These are phyloP conservation scores for Potamarius usumacintae DNA, from an alignment of 2,113 vertebrate genomes.

Conservation along the genomic window DNA sequence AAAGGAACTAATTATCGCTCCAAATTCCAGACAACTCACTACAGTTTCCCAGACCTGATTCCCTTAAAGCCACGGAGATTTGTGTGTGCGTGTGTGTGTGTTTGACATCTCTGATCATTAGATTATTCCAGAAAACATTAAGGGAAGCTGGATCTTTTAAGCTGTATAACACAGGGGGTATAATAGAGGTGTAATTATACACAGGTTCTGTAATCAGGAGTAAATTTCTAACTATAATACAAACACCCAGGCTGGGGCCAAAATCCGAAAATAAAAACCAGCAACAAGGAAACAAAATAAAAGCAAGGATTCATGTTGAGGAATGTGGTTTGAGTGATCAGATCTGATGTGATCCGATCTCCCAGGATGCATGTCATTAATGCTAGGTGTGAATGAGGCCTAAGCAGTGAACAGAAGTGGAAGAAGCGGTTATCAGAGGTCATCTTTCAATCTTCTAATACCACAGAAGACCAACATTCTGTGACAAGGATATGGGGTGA, in stretches of 20 bases:
- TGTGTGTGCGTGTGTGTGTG: background rate
- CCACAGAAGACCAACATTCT: background rate
- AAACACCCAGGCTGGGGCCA: background rate
- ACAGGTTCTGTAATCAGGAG: background rate
- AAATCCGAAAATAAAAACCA: background rate
- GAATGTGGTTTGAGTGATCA: too few species aligned
- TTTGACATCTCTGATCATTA: background rate
- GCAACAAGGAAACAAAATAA: background rate
- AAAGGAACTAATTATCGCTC: slow-evolving; percentile 1
- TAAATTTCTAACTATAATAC: background rate
- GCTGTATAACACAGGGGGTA: background rate
- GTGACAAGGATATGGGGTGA: slow-evolving; percentile 24
- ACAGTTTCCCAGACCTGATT: background rate
- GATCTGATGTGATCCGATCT: background rate
- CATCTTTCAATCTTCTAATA: slow-evolving; percentile 3
- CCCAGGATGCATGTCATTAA: background rate
- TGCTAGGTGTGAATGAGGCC: background rate
- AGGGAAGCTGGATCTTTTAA: background rate
- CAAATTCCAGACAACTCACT: background rate
- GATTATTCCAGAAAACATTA: background rate
- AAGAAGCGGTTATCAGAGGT: background rate
- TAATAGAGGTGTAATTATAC: background rate
- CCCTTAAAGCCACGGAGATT: too few species aligned
- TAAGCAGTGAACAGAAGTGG: background rate
- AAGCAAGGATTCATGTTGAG: background rate